These are phyloP conservation scores for Drosophila macrospina DNA, from an alignment of 2,888 invertebrate species.

Conservation along the genomic window DNA sequence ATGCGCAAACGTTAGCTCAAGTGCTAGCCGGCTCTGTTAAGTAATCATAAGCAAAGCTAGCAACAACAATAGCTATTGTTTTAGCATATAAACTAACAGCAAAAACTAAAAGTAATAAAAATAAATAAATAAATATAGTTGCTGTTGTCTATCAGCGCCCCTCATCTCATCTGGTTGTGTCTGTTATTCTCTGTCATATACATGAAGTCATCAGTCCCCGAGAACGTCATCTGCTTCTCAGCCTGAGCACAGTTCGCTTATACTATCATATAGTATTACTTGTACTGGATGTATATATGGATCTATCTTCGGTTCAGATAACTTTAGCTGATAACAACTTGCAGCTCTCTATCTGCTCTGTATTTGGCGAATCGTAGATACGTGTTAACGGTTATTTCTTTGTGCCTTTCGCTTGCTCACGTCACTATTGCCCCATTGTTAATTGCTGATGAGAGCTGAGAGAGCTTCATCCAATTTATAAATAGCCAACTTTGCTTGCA, in stretches of 20 bases:
- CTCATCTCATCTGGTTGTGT: slow-evolving; percentile 29
- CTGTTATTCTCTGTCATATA: slow-evolving; percentile 27
- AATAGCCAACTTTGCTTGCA: slow-evolving; percentile 63
- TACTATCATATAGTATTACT: neutral
- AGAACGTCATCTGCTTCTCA: slow-evolving; percentile 33
- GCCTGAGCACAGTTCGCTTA: neutral
- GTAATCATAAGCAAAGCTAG: slow-evolving; percentile 52
- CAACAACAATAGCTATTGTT: slow-evolving; percentile 26
- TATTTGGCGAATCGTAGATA: slow-evolving; percentile 13
- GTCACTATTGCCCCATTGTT: slow-evolving; percentile 1
- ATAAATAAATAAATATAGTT: slow-evolving; percentile 40
- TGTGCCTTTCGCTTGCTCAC: neutral
- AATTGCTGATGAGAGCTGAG: neutral
- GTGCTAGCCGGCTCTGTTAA: slow-evolving; percentile 75
- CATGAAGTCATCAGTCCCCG: slow-evolving; percentile 58
- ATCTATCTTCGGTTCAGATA: slow-evolving; percentile 4
- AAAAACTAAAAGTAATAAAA: slow-evolving; percentile 28
- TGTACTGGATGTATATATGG: slow-evolving; percentile 2
- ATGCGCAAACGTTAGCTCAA: slow-evolving; percentile 52
- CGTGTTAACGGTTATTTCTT: neutral
- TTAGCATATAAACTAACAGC: slow-evolving; percentile 16
- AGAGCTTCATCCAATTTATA: slow-evolving; percentile 39
- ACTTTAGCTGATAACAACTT: slow-evolving; percentile 31
- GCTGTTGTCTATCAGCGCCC: slow-evolving; percentile 55
- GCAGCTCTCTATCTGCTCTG: slow-evolving; percentile 1